These are phyloP conservation scores for Anhinga anhinga DNA, from an alignment of 2,113 vertebrate genomes.

Conservation along the genomic window DNA sequence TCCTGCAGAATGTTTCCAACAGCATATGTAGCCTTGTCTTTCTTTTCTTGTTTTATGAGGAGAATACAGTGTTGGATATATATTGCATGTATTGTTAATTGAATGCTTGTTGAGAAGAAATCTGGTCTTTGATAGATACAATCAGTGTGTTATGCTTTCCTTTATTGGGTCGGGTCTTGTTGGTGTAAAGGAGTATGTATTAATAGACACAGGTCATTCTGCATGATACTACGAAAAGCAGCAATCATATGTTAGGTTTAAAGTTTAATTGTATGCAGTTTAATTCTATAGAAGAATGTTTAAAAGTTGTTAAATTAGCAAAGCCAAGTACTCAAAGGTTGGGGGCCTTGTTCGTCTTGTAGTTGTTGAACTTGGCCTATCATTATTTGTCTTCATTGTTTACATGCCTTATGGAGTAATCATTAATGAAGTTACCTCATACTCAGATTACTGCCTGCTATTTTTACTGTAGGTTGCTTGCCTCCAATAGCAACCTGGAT, in stretches of 20 bases:
- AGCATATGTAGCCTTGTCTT: not conserved
- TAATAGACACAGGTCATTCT: not conserved
- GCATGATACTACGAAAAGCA: not conserved
- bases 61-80: not conserved
- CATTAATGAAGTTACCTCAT: not conserved
- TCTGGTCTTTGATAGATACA: not conserved
- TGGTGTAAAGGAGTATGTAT: not conserved
- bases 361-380: not conserved
- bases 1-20: not conserved
- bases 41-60: not conserved
- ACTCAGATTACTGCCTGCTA: not conserved
- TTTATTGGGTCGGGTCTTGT: not conserved
- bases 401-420: not conserved
- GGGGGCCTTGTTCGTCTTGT: not conserved
- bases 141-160: not conserved
- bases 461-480: not conserved
- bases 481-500: not conserved
- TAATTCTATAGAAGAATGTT: not conserved
- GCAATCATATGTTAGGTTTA: not conserved
- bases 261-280: not conserved
- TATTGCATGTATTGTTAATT: not conserved
- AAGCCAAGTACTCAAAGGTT: not conserved
- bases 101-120: not conserved
- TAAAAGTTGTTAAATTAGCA: not conserved
- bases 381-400: not conserved